Percentiles rank a stretch among this genome's conserved stretches.
Evolutionary conservation across 2,113 vertebrate species (phyloP).

Genomic region (Halichoeres trimaculatus): DNA sequence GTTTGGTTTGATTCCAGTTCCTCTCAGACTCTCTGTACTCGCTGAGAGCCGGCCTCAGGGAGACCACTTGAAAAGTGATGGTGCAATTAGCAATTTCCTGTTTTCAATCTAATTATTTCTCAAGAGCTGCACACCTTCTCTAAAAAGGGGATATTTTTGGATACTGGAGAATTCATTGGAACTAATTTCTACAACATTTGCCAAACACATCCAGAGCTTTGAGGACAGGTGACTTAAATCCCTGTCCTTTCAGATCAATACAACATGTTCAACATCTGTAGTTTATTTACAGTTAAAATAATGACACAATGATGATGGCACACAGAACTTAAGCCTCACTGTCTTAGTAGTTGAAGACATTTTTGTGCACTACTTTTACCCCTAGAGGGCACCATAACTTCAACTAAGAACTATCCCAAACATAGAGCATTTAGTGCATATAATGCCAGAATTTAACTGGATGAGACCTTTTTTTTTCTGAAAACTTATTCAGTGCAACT

Average conservation of each 20-base stretch:
- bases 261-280: slow-evolving; percentile 1
- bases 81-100: slow-evolving; percentile 38
- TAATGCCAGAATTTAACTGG: too few relatives aligned
- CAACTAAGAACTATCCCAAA: neutral
- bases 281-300: slow-evolving; percentile 15
- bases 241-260: slow-evolving; percentile 17
- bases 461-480: neutral
- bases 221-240: neutral
- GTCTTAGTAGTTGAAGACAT: neutral
- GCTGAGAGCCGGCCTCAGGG: slow-evolving; percentile 33
- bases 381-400: slow-evolving; percentile 63
- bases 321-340: neutral
- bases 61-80: slow-evolving; percentile 38
- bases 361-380: slow-evolving; percentile 32
- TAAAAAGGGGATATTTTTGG: slow-evolving; percentile 21
- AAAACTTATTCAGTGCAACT: too few relatives aligned
- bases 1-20: slow-evolving; percentile 65
- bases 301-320: neutral
- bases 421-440: too few relatives aligned
- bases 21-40: slow-evolving; percentile 38
- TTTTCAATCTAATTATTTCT: slow-evolving; percentile 40
- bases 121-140: slow-evolving; percentile 26
- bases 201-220: slow-evolving; percentile 8
- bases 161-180: slow-evolving; percentile 2
- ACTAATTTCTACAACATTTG: slow-evolving; percentile 3